phyloP scores from a whole-genome alignment of 37 sponge, comb jelly and placozoan species.

The Chondrilla cf. caribensis region DNA sequence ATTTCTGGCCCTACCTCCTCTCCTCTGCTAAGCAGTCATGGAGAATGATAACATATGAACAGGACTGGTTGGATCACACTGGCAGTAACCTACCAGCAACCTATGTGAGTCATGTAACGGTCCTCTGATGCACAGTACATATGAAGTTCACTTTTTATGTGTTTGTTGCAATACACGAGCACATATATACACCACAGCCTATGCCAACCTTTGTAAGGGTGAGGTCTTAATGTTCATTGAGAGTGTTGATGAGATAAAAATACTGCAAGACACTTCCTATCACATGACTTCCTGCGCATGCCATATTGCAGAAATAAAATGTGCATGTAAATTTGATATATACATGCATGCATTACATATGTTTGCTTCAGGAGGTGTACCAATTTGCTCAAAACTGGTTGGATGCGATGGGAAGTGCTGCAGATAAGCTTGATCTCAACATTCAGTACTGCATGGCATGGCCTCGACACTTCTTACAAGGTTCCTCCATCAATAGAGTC shows the following conservation, averaged over 20 bases:
- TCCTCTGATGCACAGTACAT: too few species aligned
- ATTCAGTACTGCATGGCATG: slow-evolving; percentile 85
- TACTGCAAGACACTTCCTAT: too few species aligned
- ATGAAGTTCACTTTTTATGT: too few species aligned
- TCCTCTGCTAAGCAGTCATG: slow-evolving; percentile 49
- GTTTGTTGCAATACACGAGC: too few species aligned
- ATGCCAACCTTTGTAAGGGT: too few species aligned
- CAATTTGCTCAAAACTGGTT: slow-evolving; percentile 57
- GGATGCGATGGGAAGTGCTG: slow-evolving; percentile 65
- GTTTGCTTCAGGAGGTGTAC: not conserved
- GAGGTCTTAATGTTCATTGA: too few species aligned
- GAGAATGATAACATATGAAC: slow-evolving; percentile 70
- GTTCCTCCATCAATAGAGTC: slow-evolving; percentile 50
- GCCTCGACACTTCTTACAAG: slow-evolving; percentile 63
- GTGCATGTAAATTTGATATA: too few species aligned
- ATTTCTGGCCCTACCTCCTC: slow-evolving; percentile 70
- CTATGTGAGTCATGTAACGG: not conserved
- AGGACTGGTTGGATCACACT: slow-evolving; percentile 66
- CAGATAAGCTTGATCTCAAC: slow-evolving; percentile 47
- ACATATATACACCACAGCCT: too few species aligned
- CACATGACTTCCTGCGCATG: too few species aligned
- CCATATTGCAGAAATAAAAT: too few species aligned
- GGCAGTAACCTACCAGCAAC: not conserved
- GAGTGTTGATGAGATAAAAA: too few species aligned
- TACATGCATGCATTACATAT: too few species aligned